Conservation (phyloP, 53 echinoderm and acorn worm genomes). For the Paracentrotus lividus region DNA sequence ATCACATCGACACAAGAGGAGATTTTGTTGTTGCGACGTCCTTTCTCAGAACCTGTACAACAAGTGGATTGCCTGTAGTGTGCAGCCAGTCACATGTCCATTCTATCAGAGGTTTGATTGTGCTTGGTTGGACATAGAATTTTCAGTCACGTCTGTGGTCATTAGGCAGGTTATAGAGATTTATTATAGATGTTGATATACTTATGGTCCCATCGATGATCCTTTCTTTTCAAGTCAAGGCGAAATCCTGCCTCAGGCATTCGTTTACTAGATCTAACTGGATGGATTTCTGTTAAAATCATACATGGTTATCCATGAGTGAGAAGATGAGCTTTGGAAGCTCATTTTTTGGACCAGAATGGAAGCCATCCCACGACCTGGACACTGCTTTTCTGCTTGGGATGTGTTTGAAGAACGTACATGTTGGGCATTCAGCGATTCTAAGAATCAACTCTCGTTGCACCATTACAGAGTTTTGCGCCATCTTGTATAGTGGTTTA, state of each 20-base stretch:
- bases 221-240: background rate
- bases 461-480: conserved; percentile 1
- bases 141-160: too few species aligned
- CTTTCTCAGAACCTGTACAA: too few species aligned
- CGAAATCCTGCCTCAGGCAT: background rate
- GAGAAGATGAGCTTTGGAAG: background rate
- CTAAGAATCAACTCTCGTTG: background rate
- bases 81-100: background rate
- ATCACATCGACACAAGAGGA: too few species aligned
- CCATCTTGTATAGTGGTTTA: background rate
- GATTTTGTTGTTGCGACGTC: too few species aligned
- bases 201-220: too few species aligned
- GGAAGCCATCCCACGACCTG: background rate
- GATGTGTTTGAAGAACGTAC: background rate
- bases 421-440: background rate
- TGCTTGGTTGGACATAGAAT: too few species aligned
- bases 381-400: background rate
- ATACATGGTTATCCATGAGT: background rate
- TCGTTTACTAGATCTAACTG: background rate
- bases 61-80: background rate
- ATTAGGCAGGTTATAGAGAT: too few species aligned
- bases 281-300: background rate
- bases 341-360: background rate
- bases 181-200: too few species aligned
- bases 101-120: background rate